phyloP scores from a whole-genome alignment of 2,113 vertebrate genomes.

The Hiodon tergisus region DNA sequence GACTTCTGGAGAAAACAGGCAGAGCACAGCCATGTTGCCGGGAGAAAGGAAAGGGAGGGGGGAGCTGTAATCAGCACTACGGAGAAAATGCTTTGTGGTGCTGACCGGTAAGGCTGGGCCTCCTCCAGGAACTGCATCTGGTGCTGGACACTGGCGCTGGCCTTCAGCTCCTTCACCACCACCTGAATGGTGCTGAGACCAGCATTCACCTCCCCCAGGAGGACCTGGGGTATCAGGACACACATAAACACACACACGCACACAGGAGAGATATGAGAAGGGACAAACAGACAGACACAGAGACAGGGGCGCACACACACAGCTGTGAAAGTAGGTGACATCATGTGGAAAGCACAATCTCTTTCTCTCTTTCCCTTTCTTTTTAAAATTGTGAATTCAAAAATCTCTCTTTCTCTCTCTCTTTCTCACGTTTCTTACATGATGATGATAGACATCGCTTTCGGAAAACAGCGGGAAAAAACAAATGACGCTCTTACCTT shows the following conservation, averaged over 20 bases:
- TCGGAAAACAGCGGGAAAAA: neutral
- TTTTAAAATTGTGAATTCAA: too few species aligned
- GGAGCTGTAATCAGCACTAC: neutral
- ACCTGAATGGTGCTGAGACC: constrained; percentile 78
- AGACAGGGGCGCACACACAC: constrained; percentile 17
- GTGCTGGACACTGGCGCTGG: constrained; percentile 77
- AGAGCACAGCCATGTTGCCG: neutral
- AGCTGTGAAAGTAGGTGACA: too few species aligned
- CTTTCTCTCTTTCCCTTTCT: too few species aligned
- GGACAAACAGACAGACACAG: constrained; percentile 31
- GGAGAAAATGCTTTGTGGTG: neutral
- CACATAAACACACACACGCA: neutral
- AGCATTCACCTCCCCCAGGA: constrained; percentile 83
- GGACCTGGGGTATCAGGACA: constrained; percentile 61
- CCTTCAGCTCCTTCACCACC: constrained; percentile 90
- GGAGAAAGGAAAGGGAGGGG: neutral
- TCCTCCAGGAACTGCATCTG: constrained; percentile 93
- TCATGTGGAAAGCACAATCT: constrained; percentile 3
- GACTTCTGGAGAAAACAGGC: neutral
- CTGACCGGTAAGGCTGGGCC: constrained; percentile 80
- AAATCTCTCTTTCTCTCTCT: too few species aligned
- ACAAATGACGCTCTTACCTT: constrained; percentile 66
- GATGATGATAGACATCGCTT: too few species aligned
- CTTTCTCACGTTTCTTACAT: too few species aligned
- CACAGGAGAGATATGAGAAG: constrained; percentile 18